Base-by-base conservation (phyloP, 2,113 vertebrate species). In the Pollimyrus isidori region DNA sequence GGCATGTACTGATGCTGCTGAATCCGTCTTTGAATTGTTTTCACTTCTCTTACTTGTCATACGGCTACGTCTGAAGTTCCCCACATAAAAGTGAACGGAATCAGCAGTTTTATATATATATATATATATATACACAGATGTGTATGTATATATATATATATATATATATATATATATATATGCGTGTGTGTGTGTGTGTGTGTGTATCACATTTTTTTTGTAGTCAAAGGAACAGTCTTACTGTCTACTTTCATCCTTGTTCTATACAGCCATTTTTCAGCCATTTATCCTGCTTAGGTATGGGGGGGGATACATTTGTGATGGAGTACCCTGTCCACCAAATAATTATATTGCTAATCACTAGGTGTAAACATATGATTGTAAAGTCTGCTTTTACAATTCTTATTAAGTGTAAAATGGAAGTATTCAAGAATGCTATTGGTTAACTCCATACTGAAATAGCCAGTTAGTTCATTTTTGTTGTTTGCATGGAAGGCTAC, bases 31-130 rank as follows among this genome's bases (percentile, higher is more conserved):
- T 88, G 76, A 76, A 82, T 90, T 88, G 88, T 90, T 91, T 90
- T 86, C 88, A 90, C 89, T 88, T 88, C 69, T 92, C 88, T 50
- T 35, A 17, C 86, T 87, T 39, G 50, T 56, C 56, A 58, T 10
- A 58, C 21, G 52, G 76, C 89, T 88, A 91, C 86, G 91, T 62
- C 89, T 80, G 91, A 89, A 88, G 76, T 42, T 26, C 35, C 80
- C 88, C 21, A 26, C 35, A 91, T 90, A 89, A 90, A 94, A 92
- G 87, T 89, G 90, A 80, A 87, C 90, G 93, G 91, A 84, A 93
- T 93, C 93, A 26, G 49, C 91, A 90, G 90, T 76, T 21, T 65
- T n/a, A n/a, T 62, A 62, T 58, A 46, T 4, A 48, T 7, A 48
- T 7, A 48, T 7, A 48, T 7, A 48, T 7, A 76, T n/a, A n/a